These are phyloP conservation scores for Bombus ignitus DNA, from an alignment of 1,140 invertebrate species.

Conservation along the genomic window DNA sequence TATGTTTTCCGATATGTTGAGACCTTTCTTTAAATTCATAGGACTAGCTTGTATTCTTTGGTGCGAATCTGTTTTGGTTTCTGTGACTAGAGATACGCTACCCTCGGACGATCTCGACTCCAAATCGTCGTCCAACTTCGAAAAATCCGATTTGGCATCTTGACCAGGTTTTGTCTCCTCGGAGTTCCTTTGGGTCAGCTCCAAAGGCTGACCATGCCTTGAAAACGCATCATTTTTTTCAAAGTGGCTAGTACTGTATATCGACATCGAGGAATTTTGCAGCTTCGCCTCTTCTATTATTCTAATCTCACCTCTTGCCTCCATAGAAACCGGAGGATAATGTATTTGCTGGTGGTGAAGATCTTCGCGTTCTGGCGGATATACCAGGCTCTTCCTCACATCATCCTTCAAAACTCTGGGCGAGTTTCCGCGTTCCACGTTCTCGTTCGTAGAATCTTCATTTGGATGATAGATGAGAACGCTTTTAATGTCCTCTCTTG, in stretches of 20 bases:
- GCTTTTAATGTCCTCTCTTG: conserved; percentile 93
- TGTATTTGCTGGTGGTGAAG: conserved; percentile 53
- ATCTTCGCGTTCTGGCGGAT: conserved; percentile 64
- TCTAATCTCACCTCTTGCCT: conserved; percentile 23
- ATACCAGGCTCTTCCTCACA: conserved; percentile 73
- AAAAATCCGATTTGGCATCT: conserved; percentile 56
- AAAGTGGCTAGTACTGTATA: conserved; percentile 26
- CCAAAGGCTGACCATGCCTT: conserved; percentile 52
- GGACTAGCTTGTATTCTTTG: conserved; percentile 80
- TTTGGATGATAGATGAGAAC: conserved; percentile 93
- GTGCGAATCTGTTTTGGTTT: conserved; percentile 76
- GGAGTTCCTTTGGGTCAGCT: conserved; percentile 41
- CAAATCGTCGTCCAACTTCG: conserved; percentile 69
- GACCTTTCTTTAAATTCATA: conserved; percentile 71
- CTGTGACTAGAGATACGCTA: conserved; percentile 80
- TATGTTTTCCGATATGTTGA: conserved; percentile 1
- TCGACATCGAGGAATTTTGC: conserved; percentile 25
- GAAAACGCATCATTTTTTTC: conserved; percentile 43
- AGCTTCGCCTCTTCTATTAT: conserved; percentile 51
- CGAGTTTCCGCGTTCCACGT: conserved; percentile 82
- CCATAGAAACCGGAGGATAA: conserved; percentile 58
- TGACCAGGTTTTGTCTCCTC: conserved; percentile 28
- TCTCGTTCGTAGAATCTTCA: conserved; percentile 90
- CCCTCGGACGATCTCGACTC: conserved; percentile 76
- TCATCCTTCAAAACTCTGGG: conserved; percentile 75